Evolutionary conservation across 2,888 invertebrate species (phyloP).

Genomic region (Patella depressa): DNA sequence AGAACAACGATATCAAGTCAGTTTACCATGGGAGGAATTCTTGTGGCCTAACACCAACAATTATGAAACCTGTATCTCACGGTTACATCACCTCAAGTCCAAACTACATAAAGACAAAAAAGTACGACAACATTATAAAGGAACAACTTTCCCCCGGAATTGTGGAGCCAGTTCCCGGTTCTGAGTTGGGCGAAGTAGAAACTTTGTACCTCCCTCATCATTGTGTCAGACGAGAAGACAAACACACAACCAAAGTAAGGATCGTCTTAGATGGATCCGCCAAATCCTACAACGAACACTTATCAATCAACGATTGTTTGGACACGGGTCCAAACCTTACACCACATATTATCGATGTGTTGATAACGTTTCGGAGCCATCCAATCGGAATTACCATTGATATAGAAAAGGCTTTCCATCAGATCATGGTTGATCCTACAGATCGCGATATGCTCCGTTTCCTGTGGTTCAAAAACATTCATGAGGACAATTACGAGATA

Average conservation of each 20-base stretch:
- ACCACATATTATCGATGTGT: constrained; percentile 1
- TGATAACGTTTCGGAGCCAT: constrained; percentile 6
- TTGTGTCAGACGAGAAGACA: constrained; percentile 3
- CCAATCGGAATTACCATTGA: constrained; percentile 6
- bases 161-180: background rate
- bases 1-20: constrained; percentile 1
- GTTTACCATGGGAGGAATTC: constrained; percentile 6
- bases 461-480: constrained; percentile 1
- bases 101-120: background rate
- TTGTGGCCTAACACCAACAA: background rate
- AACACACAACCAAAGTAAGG: constrained; percentile 15
- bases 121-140: no score
- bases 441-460: constrained; percentile 2
- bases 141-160: no score
- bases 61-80: background rate
- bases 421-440: background rate
- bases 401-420: constrained; percentile 16
- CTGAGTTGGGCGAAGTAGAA: background rate
- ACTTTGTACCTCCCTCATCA: constrained; percentile 13
- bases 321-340: no score
- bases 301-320: constrained; percentile 12
- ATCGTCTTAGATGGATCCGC: constrained; percentile 17
- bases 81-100: background rate
- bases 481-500: no score
- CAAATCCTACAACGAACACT: background rate